Evolutionary conservation across 2,113 vertebrate genomes (phyloP).

Genomic region (Conger conger): DNA sequence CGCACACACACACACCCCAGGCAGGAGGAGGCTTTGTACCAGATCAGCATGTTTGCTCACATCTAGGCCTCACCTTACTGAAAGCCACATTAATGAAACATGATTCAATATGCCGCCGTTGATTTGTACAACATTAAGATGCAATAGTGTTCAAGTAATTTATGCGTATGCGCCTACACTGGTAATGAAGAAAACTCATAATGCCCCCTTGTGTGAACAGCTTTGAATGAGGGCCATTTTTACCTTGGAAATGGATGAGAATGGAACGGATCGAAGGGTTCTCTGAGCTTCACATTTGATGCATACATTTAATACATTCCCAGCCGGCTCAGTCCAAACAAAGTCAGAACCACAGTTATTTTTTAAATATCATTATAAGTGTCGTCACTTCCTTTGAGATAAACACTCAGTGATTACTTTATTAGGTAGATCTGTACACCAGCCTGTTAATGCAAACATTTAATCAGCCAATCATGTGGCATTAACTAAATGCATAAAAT

Average conservation of each 20-base stretch:
- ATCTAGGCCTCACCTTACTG: neutral
- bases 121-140: slow-evolving; percentile 1
- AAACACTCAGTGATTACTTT: no score
- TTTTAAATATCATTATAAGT: neutral
- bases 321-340: neutral
- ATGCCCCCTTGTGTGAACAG: neutral
- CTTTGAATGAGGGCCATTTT: neutral
- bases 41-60: neutral
- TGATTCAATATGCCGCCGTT: neutral
- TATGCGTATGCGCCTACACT: neutral
- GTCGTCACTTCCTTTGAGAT: neutral
- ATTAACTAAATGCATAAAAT: no score
- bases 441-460: no score
- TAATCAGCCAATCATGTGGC: no score
- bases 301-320: neutral
- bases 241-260: neutral
- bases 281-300: neutral
- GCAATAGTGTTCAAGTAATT: neutral
- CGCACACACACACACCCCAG: neutral
- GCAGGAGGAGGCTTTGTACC: neutral
- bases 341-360: neutral
- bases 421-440: no score
- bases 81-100: neutral
- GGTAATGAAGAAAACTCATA: neutral
- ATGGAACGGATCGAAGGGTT: neutral